Percentiles rank a stretch among this genome's conserved stretches.
Conservation (phyloP, 1,140 invertebrate species). For the Armadillidium nasatum region DNA sequence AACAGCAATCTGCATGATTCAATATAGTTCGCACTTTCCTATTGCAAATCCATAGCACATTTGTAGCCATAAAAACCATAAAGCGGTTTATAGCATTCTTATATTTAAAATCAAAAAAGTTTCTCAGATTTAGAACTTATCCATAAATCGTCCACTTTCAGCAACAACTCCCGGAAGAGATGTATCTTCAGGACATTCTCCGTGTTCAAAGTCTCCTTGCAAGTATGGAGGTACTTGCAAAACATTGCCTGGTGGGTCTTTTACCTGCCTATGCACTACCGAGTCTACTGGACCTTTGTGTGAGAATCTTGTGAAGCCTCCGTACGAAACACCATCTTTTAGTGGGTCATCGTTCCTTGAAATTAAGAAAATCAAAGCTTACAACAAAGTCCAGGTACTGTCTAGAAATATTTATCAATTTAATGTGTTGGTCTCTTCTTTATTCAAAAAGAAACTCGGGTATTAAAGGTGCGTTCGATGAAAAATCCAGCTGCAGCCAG, state of each 20-base stretch:
- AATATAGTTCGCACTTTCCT: neutral
- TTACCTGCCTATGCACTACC: conserved; percentile 68
- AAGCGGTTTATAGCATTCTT: too few species aligned
- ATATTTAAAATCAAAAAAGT: too few species aligned
- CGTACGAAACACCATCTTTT: conserved; percentile 51
- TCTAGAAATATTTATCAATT: neutral
- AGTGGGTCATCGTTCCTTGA: conserved; percentile 53
- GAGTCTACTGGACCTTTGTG: conserved; percentile 62
- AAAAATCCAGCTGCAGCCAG: too few species aligned
- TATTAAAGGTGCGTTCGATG: too few species aligned
- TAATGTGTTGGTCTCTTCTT: too few species aligned
- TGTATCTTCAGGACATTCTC: conserved; percentile 30
- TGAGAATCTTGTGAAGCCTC: conserved; percentile 47
- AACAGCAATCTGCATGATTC: neutral
- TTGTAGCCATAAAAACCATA: too few species aligned
- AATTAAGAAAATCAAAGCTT: conserved; percentile 43
- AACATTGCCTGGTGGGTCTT: conserved; percentile 61
- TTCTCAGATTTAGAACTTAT: too few species aligned
- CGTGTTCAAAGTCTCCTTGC: conserved; percentile 64
- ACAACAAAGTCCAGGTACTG: conserved; percentile 43
- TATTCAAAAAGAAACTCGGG: too few species aligned
- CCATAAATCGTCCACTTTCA: conserved; percentile 22
- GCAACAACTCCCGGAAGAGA: conserved; percentile 38
- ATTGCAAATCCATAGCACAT: too few species aligned
- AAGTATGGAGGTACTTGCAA: conserved; percentile 71